phyloP scores from a whole-genome alignment of 2,888 invertebrate genomes.

The Corbicula japonica region DNA sequence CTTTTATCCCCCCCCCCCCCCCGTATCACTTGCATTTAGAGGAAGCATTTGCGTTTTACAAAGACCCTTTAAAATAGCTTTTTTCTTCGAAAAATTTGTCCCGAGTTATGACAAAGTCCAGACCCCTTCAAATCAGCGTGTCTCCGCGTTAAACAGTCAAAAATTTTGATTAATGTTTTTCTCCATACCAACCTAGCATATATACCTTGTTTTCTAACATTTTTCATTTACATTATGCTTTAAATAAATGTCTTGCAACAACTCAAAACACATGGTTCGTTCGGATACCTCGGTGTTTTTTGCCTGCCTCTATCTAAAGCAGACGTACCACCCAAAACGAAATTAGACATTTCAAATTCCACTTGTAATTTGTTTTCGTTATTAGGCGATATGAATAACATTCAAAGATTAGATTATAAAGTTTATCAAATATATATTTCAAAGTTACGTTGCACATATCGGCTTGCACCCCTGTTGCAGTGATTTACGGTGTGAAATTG shows the following conservation, averaged over 20 bases:
- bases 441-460: too few relatives aligned
- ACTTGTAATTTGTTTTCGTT: slow-evolving; percentile 46
- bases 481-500: slow-evolving; percentile 13
- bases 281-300: slow-evolving; percentile 18
- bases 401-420: slow-evolving; percentile 40
- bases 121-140: slow-evolving; percentile 37
- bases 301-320: slow-evolving; percentile 28
- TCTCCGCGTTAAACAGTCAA: slow-evolving; percentile 44
- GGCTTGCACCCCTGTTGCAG: not conserved
- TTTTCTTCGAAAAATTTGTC: slow-evolving; percentile 7
- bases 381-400: slow-evolving; percentile 38
- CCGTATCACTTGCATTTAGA: too few relatives aligned
- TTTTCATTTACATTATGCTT: slow-evolving; percentile 30
- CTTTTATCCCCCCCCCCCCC: too few relatives aligned
- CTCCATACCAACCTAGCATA: slow-evolving; percentile 7
- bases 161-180: slow-evolving; percentile 45
- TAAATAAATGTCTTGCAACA: slow-evolving; percentile 34
- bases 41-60: too few relatives aligned
- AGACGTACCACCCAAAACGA: slow-evolving; percentile 46
- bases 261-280: slow-evolving; percentile 38
- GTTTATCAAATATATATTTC: slow-evolving; percentile 18
- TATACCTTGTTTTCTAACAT: slow-evolving; percentile 17
- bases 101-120: slow-evolving; percentile 19
- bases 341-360: slow-evolving; percentile 47
- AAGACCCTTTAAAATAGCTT: too few relatives aligned